These are phyloP conservation scores for Centrocercus urophasianus DNA, from an alignment of 2,113 vertebrate genomes.

Conservation along the genomic window DNA sequence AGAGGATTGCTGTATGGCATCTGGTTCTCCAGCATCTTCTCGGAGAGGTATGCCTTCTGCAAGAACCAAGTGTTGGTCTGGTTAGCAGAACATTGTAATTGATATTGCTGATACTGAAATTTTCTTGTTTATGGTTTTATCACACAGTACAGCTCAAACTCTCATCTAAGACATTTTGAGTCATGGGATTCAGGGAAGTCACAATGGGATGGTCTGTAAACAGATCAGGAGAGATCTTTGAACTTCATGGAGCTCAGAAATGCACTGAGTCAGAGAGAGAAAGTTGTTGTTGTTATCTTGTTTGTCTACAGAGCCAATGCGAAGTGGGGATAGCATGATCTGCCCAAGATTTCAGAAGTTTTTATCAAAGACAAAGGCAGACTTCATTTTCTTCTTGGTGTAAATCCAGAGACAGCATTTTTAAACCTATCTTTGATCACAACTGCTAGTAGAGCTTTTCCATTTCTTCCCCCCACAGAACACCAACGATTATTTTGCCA, in stretches of 20 bases:
- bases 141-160: background rate
- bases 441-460: background rate
- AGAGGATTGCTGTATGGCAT: background rate
- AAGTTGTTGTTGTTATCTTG: background rate
- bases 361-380: background rate
- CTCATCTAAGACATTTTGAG: background rate
- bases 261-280: background rate
- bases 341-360: background rate
- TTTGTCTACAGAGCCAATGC: background rate
- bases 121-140: background rate
- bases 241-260: background rate
- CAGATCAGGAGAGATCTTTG: background rate
- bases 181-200: background rate
- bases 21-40: background rate
- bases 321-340: background rate
- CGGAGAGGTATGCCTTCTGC: background rate
- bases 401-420: background rate
- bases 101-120: background rate
- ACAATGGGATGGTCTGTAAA: background rate
- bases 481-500: constrained; percentile 78
- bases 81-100: background rate
- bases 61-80: background rate
- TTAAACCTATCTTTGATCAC: background rate
- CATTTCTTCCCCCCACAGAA: constrained; percentile 64
- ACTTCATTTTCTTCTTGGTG: background rate